Base-by-base conservation (phyloP, 2,888 invertebrate species). In the Odontocolon sp. region DNA sequence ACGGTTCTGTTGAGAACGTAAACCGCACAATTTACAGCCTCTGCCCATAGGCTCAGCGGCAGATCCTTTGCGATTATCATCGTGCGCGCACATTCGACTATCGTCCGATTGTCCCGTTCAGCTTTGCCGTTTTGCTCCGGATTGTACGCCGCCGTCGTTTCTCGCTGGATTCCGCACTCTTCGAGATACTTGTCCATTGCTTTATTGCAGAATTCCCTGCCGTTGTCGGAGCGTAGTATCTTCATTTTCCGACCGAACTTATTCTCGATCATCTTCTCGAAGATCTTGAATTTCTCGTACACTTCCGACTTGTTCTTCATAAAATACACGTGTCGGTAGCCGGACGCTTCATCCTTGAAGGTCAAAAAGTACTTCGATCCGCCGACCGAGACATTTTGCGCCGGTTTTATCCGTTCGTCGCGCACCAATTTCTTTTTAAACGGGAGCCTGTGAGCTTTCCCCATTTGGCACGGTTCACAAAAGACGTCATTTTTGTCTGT, bases 71-170 rank as follows among this genome's bases (percentile, higher is more conserved):
- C 74, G 3, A 54, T 21, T 2, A 87, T n/a, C n/a, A n/a, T n/a
- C n/a, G n/a, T n/a, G n/a, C n/a, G n/a, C n/a, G n/a, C n/a, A n/a
- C n/a, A n/a, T n/a, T n/a, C n/a, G n/a, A 84, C 78, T 6, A 87
- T 59, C 2, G 84, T 85, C 21, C 84, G 36, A 47, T 86, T 85
- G 16, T 82, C 74, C 9, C 85, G 69, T 61, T 87, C 83, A 2
- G 83, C 75, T 14, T 74, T 59, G 0, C 85, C 87, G 75, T 86
- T 88, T 40, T 84, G 82, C 61, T 86, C 78, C 1, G 84, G 86
- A 2, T 74, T 84, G 42, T 84, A 78, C 0, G 86, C 77, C 3
- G 82, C 78, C 0, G 85, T 80, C 0, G 56, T 61, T 52, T 82
- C 70, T 31, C 81, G 77, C 3, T 28, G 14, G 2, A 86, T 86